Percentiles rank a stretch among this genome's conserved stretches.
These are phyloP conservation scores for Passer domesticus DNA, from an alignment of 2,113 vertebrate species.

Conservation along the genomic window DNA sequence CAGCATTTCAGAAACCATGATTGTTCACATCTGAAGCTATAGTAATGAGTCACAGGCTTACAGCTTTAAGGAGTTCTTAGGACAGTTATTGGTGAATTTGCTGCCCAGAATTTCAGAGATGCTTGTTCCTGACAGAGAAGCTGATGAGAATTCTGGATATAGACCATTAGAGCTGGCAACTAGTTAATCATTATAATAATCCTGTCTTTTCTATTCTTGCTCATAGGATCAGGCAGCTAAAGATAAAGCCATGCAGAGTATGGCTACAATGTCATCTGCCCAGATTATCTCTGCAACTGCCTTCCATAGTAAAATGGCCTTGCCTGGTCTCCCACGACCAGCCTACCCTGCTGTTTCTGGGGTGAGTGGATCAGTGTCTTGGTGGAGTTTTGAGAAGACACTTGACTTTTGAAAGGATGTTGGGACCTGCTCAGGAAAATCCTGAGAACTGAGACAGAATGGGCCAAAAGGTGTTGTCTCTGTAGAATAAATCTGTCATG, in stretches of 20 bases:
- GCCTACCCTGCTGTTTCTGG: slow-evolving; percentile 85
- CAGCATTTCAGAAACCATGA: background rate
- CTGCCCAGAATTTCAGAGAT: background rate
- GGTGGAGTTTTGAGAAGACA: background rate
- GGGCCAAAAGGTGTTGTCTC: background rate
- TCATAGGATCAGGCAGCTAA: slow-evolving; percentile 94
- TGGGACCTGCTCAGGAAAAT: background rate
- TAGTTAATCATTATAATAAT: background rate
- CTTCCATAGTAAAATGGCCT: slow-evolving; percentile 92
- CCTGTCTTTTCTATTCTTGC: slow-evolving; percentile 19
- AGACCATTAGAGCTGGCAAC: background rate
- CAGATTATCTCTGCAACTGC: slow-evolving; percentile 94
- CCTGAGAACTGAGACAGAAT: background rate
- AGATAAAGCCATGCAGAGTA: slow-evolving; percentile 96
- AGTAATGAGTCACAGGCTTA: background rate
- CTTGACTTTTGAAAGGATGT: background rate
- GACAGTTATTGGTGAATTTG: background rate
- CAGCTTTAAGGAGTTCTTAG: background rate
- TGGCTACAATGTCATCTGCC: slow-evolving; percentile 94
- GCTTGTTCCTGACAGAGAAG: background rate
- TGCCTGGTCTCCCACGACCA: slow-evolving; percentile 84
- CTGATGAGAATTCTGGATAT: background rate
- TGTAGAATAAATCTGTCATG: background rate
- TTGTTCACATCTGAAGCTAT: background rate
- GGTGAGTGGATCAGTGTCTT: slow-evolving; percentile 79